Evolutionary conservation across 2,113 vertebrate genomes (phyloP), one percentile per base, ranked within the genome.

Genomic region (Dendropsophus ebraccatus): DNA sequence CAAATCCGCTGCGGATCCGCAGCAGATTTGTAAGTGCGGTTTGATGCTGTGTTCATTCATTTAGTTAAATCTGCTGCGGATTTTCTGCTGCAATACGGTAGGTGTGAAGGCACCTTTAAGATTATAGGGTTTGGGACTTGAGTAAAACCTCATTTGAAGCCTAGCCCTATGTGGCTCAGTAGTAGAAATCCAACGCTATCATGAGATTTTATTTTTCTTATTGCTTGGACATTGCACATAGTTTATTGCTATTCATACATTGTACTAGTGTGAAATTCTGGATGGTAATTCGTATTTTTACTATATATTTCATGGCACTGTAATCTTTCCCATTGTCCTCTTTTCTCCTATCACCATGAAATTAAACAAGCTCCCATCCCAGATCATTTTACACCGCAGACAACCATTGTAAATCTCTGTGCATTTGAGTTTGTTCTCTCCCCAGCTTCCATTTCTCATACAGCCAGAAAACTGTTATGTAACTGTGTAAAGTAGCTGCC

Each of bases 381-480:
- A 75, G 56, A 60, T 65, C 56, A 67, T 45, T 28, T 47, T 47
- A 19, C 54, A 25, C 35, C 73, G 30, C 17, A 70, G 50, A 30
- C 2, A 65, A 65, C 56, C 17, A 47, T 32, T 45, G 35, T 65
- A 58, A 60, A 81, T 80, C 49, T 47, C 54, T 72, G 17, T 37
- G 32, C 50, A 30, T 45, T 80, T 41, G 50, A 79, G 30, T 21
- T 25, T 60, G 45, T 23, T 37, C 37, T 81, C 2, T 49, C 25
- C 47, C 21, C 45, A 25, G 47, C 54, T 58, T 56, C 54, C 54
- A 16, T n/a, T 73, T 83, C 32, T 0, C 28, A 72, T 73, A 50
- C 41, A 50, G 73, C 41, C 37, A 49, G 56, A 74, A 84, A 77
- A 65, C 52, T 77, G 70, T 76, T 60, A 77, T 84, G 14, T 50